phyloP scores from a whole-genome alignment of 1,140 invertebrate species.

The Muscidifurax raptorellus region DNA sequence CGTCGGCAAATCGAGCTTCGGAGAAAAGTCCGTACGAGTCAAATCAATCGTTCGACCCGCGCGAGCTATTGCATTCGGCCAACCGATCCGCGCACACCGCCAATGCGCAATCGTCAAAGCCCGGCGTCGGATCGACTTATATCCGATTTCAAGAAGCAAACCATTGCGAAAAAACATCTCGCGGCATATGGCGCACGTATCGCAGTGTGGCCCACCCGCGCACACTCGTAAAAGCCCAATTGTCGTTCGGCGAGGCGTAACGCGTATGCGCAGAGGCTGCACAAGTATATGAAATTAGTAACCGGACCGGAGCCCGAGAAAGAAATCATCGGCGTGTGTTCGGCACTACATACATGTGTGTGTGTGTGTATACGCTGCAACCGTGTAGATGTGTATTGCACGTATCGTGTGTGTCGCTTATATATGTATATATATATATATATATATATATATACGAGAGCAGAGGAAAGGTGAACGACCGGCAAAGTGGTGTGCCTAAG shows the following conservation, averaged over 20 bases:
- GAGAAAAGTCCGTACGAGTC: no score
- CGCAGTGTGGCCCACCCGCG: not conserved
- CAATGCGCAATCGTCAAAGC: no score
- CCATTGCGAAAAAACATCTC: not conserved
- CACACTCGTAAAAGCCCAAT: constrained; percentile 15
- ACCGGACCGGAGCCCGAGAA: not conserved
- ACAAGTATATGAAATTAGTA: not conserved
- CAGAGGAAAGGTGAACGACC: constrained; percentile 62
- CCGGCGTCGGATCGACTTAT: not conserved
- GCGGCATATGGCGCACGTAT: not conserved
- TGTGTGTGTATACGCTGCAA: no score
- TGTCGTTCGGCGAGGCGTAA: not conserved
- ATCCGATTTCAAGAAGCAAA: not conserved
- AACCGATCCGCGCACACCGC: no score
- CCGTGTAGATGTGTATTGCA: not conserved
- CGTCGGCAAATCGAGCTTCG: no score
- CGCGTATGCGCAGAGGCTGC: no score
- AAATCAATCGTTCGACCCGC: no score
- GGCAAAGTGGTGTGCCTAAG: constrained; percentile 58
- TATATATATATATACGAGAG: not conserved
- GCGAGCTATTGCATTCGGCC: no score
- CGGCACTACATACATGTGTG: not conserved
- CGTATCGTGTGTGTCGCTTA: not conserved
- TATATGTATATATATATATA: not conserved
- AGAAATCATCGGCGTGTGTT: not conserved